Base-by-base conservation (phyloP, 2,888 invertebrate genomes). In the Stratiomys singularior region DNA sequence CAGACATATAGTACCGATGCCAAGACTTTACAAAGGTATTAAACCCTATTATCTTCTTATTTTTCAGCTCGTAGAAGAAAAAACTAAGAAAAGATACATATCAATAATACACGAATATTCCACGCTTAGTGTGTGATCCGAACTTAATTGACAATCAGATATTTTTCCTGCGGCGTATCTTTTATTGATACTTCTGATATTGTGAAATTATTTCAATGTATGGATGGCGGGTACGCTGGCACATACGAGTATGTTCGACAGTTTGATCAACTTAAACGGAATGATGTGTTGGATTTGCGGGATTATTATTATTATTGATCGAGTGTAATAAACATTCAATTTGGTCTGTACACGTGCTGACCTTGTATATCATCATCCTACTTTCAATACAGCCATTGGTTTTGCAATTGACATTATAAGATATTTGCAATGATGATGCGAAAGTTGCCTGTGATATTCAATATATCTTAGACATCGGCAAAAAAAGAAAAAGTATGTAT, bases 311-410 rank as follows among this genome's bases (percentile, higher is more conserved):
- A 9, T n/a, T n/a, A n/a, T 5, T 56, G 18, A 56, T 21, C 21
- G 58, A 60, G 25, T 23, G 25, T 21, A 60, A 60, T 60, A 60
- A 25, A 18, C 25, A 60, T 60, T 60, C 58, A 60, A 52, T 60
- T 60, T 60, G 5, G 13, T 9, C 23, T 18, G 4, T 23, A 25
- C 58, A 60, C 58, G 58, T 60, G 58, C 58, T 60, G 58, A 60
- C 58, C 58, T 60, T 23, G 58, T 60, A 52, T 18, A 52, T 4
- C 52, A 52, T 52, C 52, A 52, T 52, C 52, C 52, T 52, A 15
- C 7, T 18, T 52, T 52, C 52, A 18, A 4, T 52, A 3, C 7
- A 37, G 37, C 37, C 37, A 37, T 5, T 9, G 3, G 37, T 37
- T 3, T 37, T 9, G 37, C 37, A 37, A 37, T 37, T 37, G 37